Percentiles rank a stretch among this genome's conserved stretches.
Evolutionary conservation across 1,140 invertebrate genomes (phyloP).

Genomic region (Popillia japonica): DNA sequence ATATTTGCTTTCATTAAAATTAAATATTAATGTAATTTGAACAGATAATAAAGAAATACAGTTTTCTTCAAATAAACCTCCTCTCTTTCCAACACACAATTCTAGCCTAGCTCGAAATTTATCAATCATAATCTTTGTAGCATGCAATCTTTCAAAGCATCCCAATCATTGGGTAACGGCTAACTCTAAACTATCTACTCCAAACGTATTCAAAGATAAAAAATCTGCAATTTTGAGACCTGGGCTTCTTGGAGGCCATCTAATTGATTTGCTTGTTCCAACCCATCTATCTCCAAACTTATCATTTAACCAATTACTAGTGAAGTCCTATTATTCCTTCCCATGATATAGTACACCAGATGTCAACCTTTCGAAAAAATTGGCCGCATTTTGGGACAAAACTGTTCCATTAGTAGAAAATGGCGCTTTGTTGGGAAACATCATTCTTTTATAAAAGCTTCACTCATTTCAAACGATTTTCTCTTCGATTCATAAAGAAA

Average conservation of each 20-base stretch:
- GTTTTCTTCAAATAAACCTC: no score
- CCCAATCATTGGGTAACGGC: not conserved
- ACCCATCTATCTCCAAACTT: not conserved
- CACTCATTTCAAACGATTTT: not conserved
- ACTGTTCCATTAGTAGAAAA: not conserved
- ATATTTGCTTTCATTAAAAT: not conserved
- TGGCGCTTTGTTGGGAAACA: not conserved
- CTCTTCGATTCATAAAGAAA: not conserved
- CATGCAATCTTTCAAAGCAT: not conserved
- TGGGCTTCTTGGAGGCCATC: not conserved
- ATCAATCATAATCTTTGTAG: not conserved
- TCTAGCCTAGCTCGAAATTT: not conserved
- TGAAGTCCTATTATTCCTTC: no score
- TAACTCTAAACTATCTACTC: not conserved
- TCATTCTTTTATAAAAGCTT: not conserved
- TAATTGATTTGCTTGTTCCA: not conserved
- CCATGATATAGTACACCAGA: no score
- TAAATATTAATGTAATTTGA: not conserved
- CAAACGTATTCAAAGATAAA: not conserved
- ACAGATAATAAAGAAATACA: not conserved
- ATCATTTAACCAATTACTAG: no score
- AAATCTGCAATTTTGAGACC: not conserved
- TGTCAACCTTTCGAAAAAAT: no score
- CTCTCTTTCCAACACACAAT: not conserved
- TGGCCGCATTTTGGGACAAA: no score